Conservation (phyloP, 2,888 invertebrate genomes). For the Napeogenes inachia region DNA sequence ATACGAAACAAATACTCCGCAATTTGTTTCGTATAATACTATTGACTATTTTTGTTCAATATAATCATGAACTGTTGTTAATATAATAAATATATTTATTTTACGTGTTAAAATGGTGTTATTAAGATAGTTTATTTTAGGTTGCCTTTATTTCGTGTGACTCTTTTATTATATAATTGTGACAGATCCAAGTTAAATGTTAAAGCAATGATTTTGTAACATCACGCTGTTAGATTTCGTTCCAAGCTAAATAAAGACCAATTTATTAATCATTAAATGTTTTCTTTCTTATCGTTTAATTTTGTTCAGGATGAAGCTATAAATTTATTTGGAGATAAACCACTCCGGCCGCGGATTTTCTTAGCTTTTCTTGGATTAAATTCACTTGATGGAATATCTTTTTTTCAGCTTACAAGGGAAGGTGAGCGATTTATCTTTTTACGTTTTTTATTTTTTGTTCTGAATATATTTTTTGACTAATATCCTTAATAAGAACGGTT, state of each 20-base stretch:
- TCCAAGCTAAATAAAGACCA: constrained; percentile 71
- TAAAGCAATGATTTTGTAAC: constrained; percentile 32
- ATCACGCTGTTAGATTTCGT: constrained; percentile 45
- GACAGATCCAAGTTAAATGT: constrained; percentile 19
- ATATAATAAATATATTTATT: too few species aligned
- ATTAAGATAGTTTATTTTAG: background rate
- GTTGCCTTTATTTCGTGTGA: background rate
- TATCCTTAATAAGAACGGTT: too few species aligned
- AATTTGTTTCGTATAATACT: too few species aligned
- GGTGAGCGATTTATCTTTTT: constrained; percentile 4
- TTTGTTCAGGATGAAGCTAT: constrained; percentile 5
- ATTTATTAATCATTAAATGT: constrained; percentile 49
- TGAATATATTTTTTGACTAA: background rate
- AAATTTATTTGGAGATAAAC: constrained; percentile 10
- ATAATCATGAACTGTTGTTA: too few species aligned
- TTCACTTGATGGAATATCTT: constrained; percentile 10
- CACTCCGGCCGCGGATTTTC: constrained; percentile 8
- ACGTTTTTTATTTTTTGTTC: background rate
- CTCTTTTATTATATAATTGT: background rate
- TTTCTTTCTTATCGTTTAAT: constrained; percentile 20
- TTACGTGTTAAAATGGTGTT: too few species aligned
- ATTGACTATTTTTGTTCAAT: too few species aligned
- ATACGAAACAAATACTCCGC: too few species aligned
- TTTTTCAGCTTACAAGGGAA: constrained; percentile 4
- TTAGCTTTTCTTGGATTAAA: constrained; percentile 11